Percentiles rank a stretch among this genome's conserved stretches.
These are phyloP conservation scores for Silurus glanis DNA, from an alignment of 2,113 vertebrate genomes.

Conservation along the genomic window DNA sequence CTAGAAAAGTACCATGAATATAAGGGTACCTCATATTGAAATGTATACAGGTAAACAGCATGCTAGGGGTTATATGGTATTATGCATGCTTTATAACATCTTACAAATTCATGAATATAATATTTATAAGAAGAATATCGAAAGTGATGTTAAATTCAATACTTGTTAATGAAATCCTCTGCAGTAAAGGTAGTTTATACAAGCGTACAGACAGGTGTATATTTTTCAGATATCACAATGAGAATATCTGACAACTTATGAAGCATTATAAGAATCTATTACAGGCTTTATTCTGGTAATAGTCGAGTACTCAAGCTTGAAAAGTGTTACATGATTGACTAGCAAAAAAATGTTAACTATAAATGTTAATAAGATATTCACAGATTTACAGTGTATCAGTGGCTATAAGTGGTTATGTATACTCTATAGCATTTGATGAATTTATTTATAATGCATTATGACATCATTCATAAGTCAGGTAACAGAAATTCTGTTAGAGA, in stretches of 20 bases:
- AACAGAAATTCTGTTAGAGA: not conserved
- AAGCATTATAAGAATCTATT: not conserved
- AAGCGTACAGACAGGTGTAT: too few species aligned
- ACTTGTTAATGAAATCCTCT: too few species aligned
- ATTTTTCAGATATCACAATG: too few species aligned
- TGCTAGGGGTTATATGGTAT: not conserved
- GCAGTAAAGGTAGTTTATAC: too few species aligned
- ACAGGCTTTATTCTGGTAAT: not conserved
- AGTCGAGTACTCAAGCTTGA: not conserved
- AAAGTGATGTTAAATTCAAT: too few species aligned
- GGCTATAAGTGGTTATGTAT: not conserved
- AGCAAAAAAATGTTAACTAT: too few species aligned
- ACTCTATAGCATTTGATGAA: not conserved
- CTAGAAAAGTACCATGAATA: too few species aligned
- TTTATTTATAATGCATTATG: not conserved
- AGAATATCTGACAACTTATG: not conserved
- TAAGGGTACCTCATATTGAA: not conserved
- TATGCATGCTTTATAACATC: not conserved
- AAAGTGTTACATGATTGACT: not conserved
- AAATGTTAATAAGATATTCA: too few species aligned
- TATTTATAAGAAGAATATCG: too few species aligned
- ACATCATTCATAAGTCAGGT: not conserved
- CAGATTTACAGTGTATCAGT: not conserved
- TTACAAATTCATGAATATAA: not conserved
- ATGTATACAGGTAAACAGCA: not conserved